These are phyloP conservation scores for Meteorus colon DNA, from an alignment of 2,888 invertebrate species.

Conservation along the genomic window DNA sequence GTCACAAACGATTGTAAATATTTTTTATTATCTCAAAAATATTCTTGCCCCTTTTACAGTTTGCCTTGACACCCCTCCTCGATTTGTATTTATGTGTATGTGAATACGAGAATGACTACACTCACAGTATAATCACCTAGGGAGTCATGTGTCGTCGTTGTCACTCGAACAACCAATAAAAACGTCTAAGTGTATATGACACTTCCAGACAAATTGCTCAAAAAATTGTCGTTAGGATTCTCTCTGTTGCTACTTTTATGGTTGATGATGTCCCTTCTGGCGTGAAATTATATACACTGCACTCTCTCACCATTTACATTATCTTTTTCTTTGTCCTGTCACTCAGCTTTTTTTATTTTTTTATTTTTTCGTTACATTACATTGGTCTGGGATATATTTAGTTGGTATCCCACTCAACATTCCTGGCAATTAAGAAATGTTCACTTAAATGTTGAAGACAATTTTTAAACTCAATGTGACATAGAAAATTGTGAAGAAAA, in stretches of 20 bases:
- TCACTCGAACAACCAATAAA: slow-evolving; percentile 47
- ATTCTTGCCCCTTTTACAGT: background rate
- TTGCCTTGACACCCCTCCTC: background rate
- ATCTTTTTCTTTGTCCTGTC: background rate
- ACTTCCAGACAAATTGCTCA: slow-evolving; percentile 46
- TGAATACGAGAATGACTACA: slow-evolving; percentile 1
- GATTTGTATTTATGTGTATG: slow-evolving; percentile 16
- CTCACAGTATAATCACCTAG: slow-evolving; percentile 35
- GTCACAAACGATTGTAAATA: background rate
- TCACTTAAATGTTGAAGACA: background rate
- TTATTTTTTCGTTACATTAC: no score
- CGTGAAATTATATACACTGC: slow-evolving; percentile 1
- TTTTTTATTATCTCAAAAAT: slow-evolving; percentile 7
- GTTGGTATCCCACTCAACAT: background rate
- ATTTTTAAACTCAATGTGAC: no score
- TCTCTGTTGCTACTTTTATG: background rate
- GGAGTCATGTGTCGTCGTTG: slow-evolving; percentile 32
- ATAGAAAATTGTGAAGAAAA: no score
- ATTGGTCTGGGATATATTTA: background rate
- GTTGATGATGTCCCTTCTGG: slow-evolving; percentile 15
- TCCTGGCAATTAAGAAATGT: background rate
- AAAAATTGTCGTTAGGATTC: slow-evolving; percentile 32
- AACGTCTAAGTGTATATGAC: slow-evolving; percentile 45
- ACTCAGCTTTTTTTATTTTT: background rate
- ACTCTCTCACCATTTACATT: background rate